Evolutionary conservation across 2,888 invertebrate genomes (phyloP), one percentile per base, ranked within the genome.

Genomic region (Erebia ligea): DNA sequence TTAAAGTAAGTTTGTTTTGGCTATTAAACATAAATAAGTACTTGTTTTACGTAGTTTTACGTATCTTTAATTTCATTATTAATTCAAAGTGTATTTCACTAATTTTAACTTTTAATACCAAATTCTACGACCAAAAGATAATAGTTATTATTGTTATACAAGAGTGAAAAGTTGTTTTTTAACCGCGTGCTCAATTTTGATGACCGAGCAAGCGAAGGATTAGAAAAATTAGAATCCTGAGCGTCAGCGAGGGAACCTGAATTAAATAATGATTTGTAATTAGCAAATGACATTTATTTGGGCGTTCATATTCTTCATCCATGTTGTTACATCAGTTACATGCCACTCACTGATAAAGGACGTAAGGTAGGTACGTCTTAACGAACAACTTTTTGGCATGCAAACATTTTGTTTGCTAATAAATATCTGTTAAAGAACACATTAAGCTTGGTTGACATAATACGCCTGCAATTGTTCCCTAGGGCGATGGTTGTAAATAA

Each of bases 401-500:
- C 54, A 65, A 52, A 65, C 56, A 65, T 42, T 56, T 54, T 19
- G 50, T 42, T 15, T 48, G 19, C 13, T 34, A 19, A 71, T 61
- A 68, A 68, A 56, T 54, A 65, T 61, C 65, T 59, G 63, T 65
- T 67, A 65, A 59, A 67, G 25, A 61, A 50, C 65, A 70, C 70
- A 70, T 70, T 70, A 61, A 56, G 21, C 40, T 19, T 21, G 65
- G 61, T 73, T 73, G 65, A 72, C 58, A 58, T 58, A 34, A 34
- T 57, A 68, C 17, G 64, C 50, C 61, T 68, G 62, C 65, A 42
- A 69, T 68, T 66, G 65, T 68, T 72, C 65, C 61, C 65, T 67
- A 62, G 62, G 62, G 66, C 40, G 34, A 52, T 52, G 65, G 72
- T 68, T 74, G 73, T 78, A 76, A 77, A 84, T 85, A 84, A 82